Base-by-base conservation (phyloP, 1,140 invertebrate genomes). In the Sitophilus oryzae region DNA sequence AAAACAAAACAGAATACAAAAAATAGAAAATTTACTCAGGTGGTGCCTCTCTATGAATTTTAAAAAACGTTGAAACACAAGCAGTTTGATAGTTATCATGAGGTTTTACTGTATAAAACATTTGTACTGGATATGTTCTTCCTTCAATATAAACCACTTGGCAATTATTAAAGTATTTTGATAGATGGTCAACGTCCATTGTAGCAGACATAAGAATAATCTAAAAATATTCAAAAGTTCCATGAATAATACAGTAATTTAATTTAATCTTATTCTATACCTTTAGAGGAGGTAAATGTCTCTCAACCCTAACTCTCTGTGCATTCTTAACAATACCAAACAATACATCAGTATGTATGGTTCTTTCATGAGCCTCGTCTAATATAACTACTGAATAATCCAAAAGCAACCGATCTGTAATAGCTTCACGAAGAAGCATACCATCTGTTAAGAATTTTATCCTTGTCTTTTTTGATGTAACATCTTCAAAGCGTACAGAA, bases 311-410 rank as follows among this genome's bases (percentile, higher is more conserved):
- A 52, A 84, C 73, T 62, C 79, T 82, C 65, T 95, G 91, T 1
- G 89, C 81, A 66, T 79, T 73, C 76, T 93, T 84, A 10, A 89
- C 80, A 68, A 94, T 80, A 52, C 86, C 85, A 77, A 97, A 85
- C 0, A 98, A 75, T 2, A 98, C 78, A 76, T 99, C 96, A 0
- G 93, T 97, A 62, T 94, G 89, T 0, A 98, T 83, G 0, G 95
- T 96, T 36, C 96, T 76, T 75, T 99, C 96, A 72, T 99, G 96
- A 41, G 93, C 95, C 73, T 99, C 96, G 75, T 99, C 96, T 42
- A 99, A 76, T 52, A 99, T 87, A 5, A 99, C 82, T 19, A 92
- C 74, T 14, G 82, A 84, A 71, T 98, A 98, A 56, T 82, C 81
- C 45, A 76, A 80, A 2, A 90, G 65, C 14, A 83, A 71, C 35